Evolutionary conservation across 2,113 vertebrate genomes (phyloP), one percentile per base, ranked within the genome.

Genomic region (Marmota flaviventris): DNA sequence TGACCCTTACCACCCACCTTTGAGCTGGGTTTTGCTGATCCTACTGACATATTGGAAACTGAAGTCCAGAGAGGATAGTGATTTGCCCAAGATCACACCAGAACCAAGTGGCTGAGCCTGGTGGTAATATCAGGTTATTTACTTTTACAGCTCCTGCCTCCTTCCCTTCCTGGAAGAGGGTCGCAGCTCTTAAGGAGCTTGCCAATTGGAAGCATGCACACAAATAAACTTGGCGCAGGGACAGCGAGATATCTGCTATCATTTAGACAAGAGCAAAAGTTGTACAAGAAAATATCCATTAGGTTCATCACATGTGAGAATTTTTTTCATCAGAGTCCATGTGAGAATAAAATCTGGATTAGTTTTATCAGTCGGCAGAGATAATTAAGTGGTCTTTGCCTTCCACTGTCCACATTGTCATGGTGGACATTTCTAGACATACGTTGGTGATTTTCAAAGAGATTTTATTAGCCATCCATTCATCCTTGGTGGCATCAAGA

Each of bases 311-410:
- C 37, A 37, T 63, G 56, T 65, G 94, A 94, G 90, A n/a, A 81
- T 87, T 93, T 96, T 25, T 25, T 13, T 85, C 56, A 61, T 81
- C 91, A 92, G 84, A 76, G 42, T 84, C 58, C 63, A 75, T 2
- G 14, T n/a, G 84, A 93, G 69, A 93, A 73, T 42, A 69, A 70
- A 72, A 75, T 32, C 76, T 32, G 63, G 34, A 58, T 91, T 83
- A 61, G 42, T 88, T 91, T 94, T 83, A 87, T 87, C 58, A 73
- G 73, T 93, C 0, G 2, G 25, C 32, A 18, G 51, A 92, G 85
- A 90, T 76, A 92, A 92, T 84, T 84, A 94, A 87, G 76, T 10
- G 56, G 42, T 87, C 63, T 83, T 67, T 86, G 88, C 91, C 70
- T 48, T 17, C 24, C 2, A 4, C 53, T 76, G 27, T 82, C 0